Percentiles rank a stretch among this genome's conserved stretches.
phyloP scores from a whole-genome alignment of 2,113 vertebrate species.

The Lycaon pictus region DNA sequence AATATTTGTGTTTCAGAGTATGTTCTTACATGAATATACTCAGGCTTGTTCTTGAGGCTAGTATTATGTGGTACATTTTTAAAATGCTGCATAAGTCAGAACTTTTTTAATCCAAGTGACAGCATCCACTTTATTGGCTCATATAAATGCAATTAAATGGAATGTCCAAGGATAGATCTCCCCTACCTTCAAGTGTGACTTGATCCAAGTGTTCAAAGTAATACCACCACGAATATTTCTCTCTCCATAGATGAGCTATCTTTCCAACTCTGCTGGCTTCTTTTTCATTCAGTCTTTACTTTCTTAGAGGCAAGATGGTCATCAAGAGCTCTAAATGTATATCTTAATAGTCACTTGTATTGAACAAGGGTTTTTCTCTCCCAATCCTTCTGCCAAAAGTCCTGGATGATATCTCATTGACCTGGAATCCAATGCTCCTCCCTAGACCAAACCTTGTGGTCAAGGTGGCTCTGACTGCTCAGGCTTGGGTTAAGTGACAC shows the following conservation, averaged over 20 bases:
- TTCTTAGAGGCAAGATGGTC: neutral
- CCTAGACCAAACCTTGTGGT: neutral
- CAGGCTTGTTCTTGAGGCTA: neutral
- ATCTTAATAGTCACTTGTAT: neutral
- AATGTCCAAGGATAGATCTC: neutral
- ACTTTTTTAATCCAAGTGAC: neutral
- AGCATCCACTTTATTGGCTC: neutral
- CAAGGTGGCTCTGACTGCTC: neutral
- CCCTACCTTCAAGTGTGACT: neutral
- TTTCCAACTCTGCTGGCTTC: neutral
- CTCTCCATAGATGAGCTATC: neutral
- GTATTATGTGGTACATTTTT: neutral
- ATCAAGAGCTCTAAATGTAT: neutral
- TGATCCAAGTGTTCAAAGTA: neutral
- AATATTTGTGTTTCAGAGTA: neutral
- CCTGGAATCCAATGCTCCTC: neutral
- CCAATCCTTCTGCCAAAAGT: neutral
- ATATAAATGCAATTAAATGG: neutral
- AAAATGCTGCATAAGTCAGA: neutral
- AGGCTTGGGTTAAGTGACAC: neutral
- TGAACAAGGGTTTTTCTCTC: neutral
- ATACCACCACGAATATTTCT: neutral
- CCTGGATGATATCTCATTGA: neutral
- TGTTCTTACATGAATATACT: neutral
- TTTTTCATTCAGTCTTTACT: neutral